Percentiles rank a stretch among this genome's conserved stretches.
phyloP scores from a whole-genome alignment of 2,113 vertebrate genomes.

The Halichoeres trimaculatus region DNA sequence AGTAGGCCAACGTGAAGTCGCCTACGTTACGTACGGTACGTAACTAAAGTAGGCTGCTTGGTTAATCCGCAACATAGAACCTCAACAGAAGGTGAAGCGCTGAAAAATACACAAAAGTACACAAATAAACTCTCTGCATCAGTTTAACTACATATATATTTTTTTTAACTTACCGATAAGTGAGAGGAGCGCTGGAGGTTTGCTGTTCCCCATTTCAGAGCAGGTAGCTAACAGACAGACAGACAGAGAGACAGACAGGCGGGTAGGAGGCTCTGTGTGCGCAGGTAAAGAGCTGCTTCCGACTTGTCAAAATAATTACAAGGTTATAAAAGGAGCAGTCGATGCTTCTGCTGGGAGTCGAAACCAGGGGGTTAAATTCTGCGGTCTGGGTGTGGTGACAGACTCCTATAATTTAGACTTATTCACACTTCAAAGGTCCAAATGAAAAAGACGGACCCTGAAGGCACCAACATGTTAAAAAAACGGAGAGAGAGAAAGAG shows the following conservation, averaged over 20 bases:
- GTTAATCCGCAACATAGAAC: neutral
- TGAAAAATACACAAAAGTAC: neutral
- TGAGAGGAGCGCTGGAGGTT: constrained; percentile 39
- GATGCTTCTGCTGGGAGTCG: neutral
- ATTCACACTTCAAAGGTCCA: constrained; percentile 3
- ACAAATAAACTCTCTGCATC: neutral
- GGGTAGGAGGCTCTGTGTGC: constrained; percentile 1
- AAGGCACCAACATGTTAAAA: neutral
- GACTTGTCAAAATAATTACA: neutral
- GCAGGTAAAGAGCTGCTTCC: constrained; percentile 8
- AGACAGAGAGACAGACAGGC: neutral
- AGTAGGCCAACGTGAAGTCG: no score
- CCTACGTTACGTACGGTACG: no score
- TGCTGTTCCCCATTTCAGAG: constrained; percentile 48
- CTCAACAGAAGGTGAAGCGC: neutral
- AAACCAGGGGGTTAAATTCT: constrained; percentile 24
- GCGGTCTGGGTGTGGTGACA: constrained; percentile 63
- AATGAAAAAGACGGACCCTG: neutral
- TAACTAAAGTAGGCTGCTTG: neutral
- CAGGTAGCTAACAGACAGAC: neutral
- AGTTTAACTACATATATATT: neutral
- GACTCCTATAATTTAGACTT: constrained; percentile 13
- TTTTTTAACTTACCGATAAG: constrained; percentile 47
- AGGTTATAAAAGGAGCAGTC: neutral
- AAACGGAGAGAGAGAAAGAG: neutral